Conservation (phyloP, 2,797 vertebrate species). For the Lacerta bilineata region DNA sequence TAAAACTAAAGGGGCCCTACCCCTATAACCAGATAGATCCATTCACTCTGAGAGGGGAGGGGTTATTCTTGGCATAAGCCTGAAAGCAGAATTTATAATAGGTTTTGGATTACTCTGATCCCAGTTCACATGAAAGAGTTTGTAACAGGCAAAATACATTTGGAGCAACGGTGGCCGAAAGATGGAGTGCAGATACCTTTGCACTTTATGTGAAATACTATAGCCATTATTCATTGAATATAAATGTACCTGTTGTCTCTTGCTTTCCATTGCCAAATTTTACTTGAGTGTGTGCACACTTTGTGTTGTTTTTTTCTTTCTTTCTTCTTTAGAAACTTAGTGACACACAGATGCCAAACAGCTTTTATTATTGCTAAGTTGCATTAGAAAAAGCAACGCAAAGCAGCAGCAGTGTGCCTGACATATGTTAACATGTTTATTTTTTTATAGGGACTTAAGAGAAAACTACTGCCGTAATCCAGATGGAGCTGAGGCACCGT, state of each 20-base stretch:
- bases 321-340: slow-evolving; percentile 46
- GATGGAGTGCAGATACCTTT: slow-evolving; percentile 47
- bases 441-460: slow-evolving; percentile 88
- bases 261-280: slow-evolving; percentile 11
- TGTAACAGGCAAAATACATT: slow-evolving; percentile 50
- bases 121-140: slow-evolving; percentile 28
- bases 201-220: slow-evolving; percentile 37
- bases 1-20: slow-evolving; percentile 39
- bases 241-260: slow-evolving; percentile 9
- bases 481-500: slow-evolving; percentile 94
- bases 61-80: slow-evolving; percentile 37
- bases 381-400: slow-evolving; percentile 45
- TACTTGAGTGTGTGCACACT: slow-evolving; percentile 14
- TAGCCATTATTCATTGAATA: slow-evolving; percentile 39
- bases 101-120: slow-evolving; percentile 52
- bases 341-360: slow-evolving; percentile 34
- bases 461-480: slow-evolving; percentile 99
- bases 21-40: slow-evolving; percentile 46
- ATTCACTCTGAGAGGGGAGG: slow-evolving; percentile 35
- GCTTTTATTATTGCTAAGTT: slow-evolving; percentile 46
- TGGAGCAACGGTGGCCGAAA: slow-evolving; percentile 25
- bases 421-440: slow-evolving; percentile 66
- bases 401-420: slow-evolving; percentile 23
- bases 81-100: slow-evolving; percentile 57
- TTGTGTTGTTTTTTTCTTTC: background rate